These are phyloP conservation scores for Ligdia adustata DNA, from an alignment of 2,888 invertebrate species.

Conservation along the genomic window DNA sequence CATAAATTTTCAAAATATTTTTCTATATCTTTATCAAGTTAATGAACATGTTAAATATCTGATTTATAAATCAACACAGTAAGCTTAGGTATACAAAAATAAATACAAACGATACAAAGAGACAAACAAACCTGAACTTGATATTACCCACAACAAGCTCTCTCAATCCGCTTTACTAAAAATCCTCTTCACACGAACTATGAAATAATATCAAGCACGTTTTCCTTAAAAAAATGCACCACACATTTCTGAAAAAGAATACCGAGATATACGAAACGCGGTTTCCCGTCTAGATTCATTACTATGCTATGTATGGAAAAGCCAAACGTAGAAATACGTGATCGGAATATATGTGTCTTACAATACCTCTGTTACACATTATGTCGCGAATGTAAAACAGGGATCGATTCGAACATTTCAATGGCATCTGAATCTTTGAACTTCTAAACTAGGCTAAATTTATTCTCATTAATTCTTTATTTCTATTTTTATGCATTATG, in stretches of 20 bases:
- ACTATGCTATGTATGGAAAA: constrained; percentile 44
- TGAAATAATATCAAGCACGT: constrained; percentile 18
- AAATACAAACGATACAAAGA: not conserved
- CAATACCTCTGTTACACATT: constrained; percentile 26
- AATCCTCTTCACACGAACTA: constrained; percentile 16
- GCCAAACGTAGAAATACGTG: constrained; percentile 44
- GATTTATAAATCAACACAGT: too few species aligned
- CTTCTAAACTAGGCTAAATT: constrained; percentile 1
- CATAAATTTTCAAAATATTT: too few species aligned
- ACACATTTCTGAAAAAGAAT: constrained; percentile 22
- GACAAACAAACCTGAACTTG: not conserved
- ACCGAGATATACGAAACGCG: constrained; percentile 24
- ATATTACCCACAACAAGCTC: not conserved
- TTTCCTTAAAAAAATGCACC: constrained; percentile 19
- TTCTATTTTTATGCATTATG: too few species aligned
- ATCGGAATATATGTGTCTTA: constrained; percentile 32
- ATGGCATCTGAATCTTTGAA: not conserved
- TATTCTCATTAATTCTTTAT: too few species aligned
- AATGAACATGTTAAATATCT: too few species aligned
- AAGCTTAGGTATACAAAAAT: too few species aligned
- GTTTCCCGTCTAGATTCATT: constrained; percentile 44
- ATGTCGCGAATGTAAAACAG: constrained; percentile 25
- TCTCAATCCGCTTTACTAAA: constrained; percentile 17
- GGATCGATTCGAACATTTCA: constrained; percentile 5
- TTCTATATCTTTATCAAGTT: too few species aligned